Evolutionary conservation across 2,797 vertebrate species (phyloP).

Genomic region (Neosilurus hyrtlii): DNA sequence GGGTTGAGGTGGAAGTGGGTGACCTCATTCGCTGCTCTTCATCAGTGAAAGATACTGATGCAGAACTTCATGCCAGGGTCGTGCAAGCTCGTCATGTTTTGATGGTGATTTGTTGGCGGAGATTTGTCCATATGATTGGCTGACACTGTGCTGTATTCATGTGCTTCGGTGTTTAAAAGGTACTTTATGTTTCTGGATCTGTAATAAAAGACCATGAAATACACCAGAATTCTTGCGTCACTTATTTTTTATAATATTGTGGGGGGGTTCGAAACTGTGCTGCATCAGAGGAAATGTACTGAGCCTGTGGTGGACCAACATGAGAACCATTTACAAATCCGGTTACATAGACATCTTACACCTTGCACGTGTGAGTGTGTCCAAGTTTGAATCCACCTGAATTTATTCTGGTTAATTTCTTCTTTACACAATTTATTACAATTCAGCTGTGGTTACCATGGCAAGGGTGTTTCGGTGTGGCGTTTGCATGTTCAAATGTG

Average conservation of each 20-base stretch:
- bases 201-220: not conserved
- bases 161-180: not conserved
- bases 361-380: not conserved
- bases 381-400: too few relatives aligned
- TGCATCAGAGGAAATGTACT: not conserved
- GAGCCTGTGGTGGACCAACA: not conserved
- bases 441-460: not conserved
- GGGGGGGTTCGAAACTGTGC: not conserved
- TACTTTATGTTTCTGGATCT: not conserved
- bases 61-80: not conserved
- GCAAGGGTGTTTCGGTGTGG: too few relatives aligned
- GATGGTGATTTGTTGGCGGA: not conserved
- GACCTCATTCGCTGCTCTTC: not conserved
- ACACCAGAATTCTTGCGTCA: too few relatives aligned
- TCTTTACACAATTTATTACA: not conserved
- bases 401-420: not conserved
- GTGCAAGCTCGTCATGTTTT: not conserved
- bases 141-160: not conserved
- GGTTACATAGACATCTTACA: not conserved
- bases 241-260: not conserved
- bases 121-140: not conserved
- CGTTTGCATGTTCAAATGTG: too few relatives aligned
- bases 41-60: not conserved
- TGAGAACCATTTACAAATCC: not conserved
- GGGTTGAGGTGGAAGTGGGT: fast-evolving